Base-by-base conservation (phyloP, 2,113 vertebrate genomes). In the Tupaia chinensis region DNA sequence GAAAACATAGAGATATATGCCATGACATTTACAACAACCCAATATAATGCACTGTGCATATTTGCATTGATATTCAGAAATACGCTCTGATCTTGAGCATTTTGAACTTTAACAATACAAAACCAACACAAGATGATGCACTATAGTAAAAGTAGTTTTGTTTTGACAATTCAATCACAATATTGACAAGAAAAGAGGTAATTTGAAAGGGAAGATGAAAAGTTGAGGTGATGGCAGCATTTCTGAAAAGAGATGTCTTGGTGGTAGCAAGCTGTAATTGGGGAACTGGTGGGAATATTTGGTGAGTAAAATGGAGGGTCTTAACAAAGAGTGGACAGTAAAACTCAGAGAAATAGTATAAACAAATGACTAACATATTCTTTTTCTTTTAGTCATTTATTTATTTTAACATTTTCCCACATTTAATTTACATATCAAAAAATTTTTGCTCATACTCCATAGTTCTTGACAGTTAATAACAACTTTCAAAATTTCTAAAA, bases 141-240 rank as follows among this genome's bases (percentile, higher is more conserved):
- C 29, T 76, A 66, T 82, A 60, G 87, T 93, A 61, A 92, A 96
- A 96, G 76, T 56, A 87, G 44, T 93, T 97, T 97, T 92, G 11
- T 61, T 63, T 74, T 9, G 5, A 44, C 44, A 86, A 89, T 93
- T 65, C 73, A 91, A 68, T 70, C 66, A 61, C 44, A 92, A 69
- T 76, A 65, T 27, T 89, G 82, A 25, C 60, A 92, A 84, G 66
- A 80, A 93, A 89, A 65, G 4, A 65, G 4, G 13, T 78, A 78
- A 77, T 77, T 83, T 93, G 58, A 81, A 44, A 84, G 12, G 9
- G 22, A 27, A 81, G 25, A 93, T 60, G 61, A 15, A 74, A 34
- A 70, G 79, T 14, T 79, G 27, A 88, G 61, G 58, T 82, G n/a
- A 53, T 82, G 17, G 32, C 23, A 78, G 58, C 15, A 34, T 91